A percentile compares a stretch with the other conserved stretches of the same genome.
Evolutionary conservation across 2,797 vertebrate genomes (phyloP).

Genomic region (Muscicapa striata): DNA sequence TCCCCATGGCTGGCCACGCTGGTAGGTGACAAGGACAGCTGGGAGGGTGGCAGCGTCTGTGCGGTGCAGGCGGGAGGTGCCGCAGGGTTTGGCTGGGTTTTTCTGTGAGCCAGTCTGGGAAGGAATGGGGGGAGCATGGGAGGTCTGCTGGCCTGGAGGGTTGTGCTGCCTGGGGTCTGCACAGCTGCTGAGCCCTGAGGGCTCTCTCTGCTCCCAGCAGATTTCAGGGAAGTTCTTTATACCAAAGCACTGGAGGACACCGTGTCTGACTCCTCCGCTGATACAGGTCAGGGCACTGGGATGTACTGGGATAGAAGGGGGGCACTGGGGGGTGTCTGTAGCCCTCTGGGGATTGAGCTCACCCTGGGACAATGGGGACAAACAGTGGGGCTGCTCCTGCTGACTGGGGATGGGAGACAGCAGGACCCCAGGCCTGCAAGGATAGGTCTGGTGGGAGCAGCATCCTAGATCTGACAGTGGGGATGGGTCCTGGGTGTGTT

Average conservation of each 20-base stretch:
- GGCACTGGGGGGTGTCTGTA: neutral
- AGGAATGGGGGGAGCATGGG: neutral
- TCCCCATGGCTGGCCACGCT: slow-evolving; percentile 75
- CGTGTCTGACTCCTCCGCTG: slow-evolving; percentile 70
- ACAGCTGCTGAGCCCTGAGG: neutral
- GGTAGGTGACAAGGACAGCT: neutral
- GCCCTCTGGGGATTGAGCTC: neutral
- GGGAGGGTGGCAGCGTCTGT: fast-evolving
- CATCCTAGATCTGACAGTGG: fast-evolving
- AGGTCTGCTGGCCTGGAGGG: neutral
- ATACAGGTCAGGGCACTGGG: slow-evolving; percentile 69
- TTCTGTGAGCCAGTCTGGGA: fast-evolving
- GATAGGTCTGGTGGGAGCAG: neutral
- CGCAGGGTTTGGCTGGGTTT: fast-evolving
- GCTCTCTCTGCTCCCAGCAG: slow-evolving; percentile 25
- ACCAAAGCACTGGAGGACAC: slow-evolving; percentile 78
- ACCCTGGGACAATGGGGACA: too few species aligned
- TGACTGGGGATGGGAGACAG: neutral
- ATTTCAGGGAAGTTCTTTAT: slow-evolving; percentile 77
- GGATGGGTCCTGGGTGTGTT: neutral
- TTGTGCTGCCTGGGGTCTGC: neutral
- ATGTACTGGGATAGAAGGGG: neutral
- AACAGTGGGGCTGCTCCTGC: fast-evolving
- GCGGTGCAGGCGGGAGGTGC: neutral
- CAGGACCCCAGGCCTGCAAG: fast-evolving